phyloP scores from a whole-genome alignment of 64 coral and sea anemone species.

The Pocillopora damicornis region DNA sequence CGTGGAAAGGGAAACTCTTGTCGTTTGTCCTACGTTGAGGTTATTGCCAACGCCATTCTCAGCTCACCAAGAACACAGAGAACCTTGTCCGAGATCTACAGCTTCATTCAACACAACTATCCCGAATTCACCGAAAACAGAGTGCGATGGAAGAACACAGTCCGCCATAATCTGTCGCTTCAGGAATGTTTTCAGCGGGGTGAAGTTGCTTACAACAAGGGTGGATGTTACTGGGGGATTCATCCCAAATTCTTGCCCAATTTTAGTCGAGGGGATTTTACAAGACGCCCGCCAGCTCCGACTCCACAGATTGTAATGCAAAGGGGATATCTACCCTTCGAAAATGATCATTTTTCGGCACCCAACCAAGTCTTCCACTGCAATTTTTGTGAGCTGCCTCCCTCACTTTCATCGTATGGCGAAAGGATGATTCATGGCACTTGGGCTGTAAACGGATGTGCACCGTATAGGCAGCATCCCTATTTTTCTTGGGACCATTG shows the following conservation, averaged over 20 bases:
- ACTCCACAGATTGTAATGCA: background rate
- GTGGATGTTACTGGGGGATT: conserved; percentile 48
- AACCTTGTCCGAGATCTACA: conserved; percentile 49
- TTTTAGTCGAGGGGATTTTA: conserved; percentile 37
- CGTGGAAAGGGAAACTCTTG: conserved; percentile 21
- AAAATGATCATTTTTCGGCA: background rate
- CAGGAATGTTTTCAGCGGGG: conserved; percentile 65
- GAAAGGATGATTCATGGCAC: background rate
- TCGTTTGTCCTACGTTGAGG: conserved; percentile 17
- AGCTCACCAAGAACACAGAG: conserved; percentile 20
- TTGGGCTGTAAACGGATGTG: background rate
- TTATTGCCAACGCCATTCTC: conserved; percentile 53
- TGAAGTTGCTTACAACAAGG: conserved; percentile 24
- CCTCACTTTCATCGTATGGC: background rate
- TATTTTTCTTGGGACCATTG: conserved; percentile 9
- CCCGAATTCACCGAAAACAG: conserved; percentile 34
- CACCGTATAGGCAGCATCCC: background rate
- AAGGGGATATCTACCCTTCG: background rate
- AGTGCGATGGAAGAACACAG: conserved; percentile 63
- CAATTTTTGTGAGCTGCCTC: background rate
- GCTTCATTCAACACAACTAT: conserved; percentile 38
- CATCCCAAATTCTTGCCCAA: conserved; percentile 19
- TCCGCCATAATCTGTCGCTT: conserved; percentile 62
- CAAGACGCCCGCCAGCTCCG: conserved; percentile 4
- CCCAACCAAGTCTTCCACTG: background rate